Evolutionary conservation across 2,113 vertebrate species (phyloP).

Genomic region (Notarius lentiginosus): DNA sequence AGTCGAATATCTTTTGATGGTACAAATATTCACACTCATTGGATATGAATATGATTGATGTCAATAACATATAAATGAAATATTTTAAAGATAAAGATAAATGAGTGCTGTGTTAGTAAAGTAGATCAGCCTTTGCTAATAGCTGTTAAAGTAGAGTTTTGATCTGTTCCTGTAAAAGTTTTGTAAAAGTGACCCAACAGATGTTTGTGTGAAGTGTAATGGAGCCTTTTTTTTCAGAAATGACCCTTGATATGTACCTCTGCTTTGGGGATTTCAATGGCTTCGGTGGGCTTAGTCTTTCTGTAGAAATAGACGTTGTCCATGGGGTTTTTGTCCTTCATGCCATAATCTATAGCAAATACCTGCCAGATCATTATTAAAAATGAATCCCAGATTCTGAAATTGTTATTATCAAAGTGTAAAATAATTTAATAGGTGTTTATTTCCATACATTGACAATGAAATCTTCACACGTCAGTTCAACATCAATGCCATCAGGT

Average conservation of each 20-base stretch:
- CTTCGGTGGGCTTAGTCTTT: constrained; percentile 76
- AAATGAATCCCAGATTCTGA: not conserved
- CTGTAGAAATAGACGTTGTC: constrained; percentile 87
- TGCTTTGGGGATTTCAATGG: constrained; percentile 80
- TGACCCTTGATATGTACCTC: constrained; percentile 73
- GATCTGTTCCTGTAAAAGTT: not conserved
- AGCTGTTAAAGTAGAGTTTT: not conserved
- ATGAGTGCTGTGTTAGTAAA: not conserved
- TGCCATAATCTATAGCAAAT: constrained; percentile 89
- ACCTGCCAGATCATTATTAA: constrained; percentile 68
- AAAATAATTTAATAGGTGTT: not conserved
- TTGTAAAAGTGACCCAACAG: not conserved
- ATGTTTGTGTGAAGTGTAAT: not conserved
- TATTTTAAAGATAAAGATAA: not conserved
- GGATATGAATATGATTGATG: not conserved
- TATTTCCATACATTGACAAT: constrained; percentile 77
- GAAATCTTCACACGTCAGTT: constrained; percentile 81
- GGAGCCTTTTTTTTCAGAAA: not conserved
- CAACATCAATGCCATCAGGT: constrained; percentile 59
- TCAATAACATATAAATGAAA: not conserved
- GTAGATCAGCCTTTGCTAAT: not conserved
- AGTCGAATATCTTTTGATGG: too few relatives aligned
- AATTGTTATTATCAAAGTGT: not conserved
- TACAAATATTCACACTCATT: too few relatives aligned
- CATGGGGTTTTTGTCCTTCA: constrained; percentile 90